Evolutionary conservation across 1,140 invertebrate genomes (phyloP), one percentile per base, ranked within the genome.

Genomic region (Dendrolimus punctatus): DNA sequence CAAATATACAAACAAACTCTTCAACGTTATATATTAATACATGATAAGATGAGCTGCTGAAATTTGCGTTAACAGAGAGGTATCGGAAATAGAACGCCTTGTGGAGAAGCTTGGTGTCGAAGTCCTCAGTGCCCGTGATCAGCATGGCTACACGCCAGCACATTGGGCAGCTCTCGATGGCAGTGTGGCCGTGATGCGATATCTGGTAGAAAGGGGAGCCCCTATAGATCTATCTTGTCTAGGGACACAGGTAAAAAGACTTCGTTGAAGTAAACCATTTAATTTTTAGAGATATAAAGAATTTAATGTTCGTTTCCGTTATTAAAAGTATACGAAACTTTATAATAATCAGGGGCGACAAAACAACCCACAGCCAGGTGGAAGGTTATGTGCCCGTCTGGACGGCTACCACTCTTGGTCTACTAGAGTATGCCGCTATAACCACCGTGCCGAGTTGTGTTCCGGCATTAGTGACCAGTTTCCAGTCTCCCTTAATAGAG

Each of bases 161-260:
- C 96, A 97, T 79, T 97, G 95, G 96, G 95, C 94, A 7, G 95
- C 95, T 37, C 82, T 97, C 6, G 95, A 96, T 72, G 95, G 96
- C 8, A 94, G 94, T 67, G 91, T 94, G 8, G 92, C 95, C 76
- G 91, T 95, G 45, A 94, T 94, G 93, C 88, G 94, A 7, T 95
- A 95, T 68, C 89, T 98, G 46, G 92, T 97, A 8, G 95, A 96
- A 69, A 88, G 92, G 53, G 92, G 91, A 51, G 94, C 93, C 8
- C 94, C 95, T 2, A 90, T 97, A 6, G 94, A 98, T 85, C 86
- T 96, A 45, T 92, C 95, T 1, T 96, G 95, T 70, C 85, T 96
- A 48, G 95, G 96, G 43, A 96, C 94, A 7, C 82, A 85, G 80
- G 82, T 85, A 62, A 50, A 43, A 39, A 5, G 38, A 39, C 39